Percentiles rank a stretch among this genome's conserved stretches.
Conservation (phyloP, 1,140 invertebrate species). For the Panagrolaimus sp. region DNA sequence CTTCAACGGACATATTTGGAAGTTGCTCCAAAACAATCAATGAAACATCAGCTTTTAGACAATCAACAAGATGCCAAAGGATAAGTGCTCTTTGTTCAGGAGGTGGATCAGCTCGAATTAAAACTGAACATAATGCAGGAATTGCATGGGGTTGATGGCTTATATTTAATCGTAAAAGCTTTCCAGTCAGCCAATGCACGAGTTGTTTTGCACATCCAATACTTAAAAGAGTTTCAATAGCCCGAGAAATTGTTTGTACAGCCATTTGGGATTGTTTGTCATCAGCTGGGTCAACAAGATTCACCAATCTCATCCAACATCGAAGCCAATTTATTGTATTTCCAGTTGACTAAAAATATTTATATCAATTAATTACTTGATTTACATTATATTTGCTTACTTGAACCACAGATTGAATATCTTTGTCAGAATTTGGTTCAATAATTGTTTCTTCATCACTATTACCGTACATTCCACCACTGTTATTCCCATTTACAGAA, state of each 20-base stretch:
- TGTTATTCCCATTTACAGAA: neutral
- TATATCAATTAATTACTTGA: neutral
- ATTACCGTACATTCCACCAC: too few relatives aligned
- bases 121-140: slow-evolving; percentile 39
- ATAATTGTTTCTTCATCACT: slow-evolving; percentile 5
- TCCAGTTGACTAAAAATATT: slow-evolving; percentile 37
- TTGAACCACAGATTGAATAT: slow-evolving; percentile 8
- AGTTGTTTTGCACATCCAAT: slow-evolving; percentile 44
- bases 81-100: slow-evolving; percentile 39
- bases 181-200: slow-evolving; percentile 45
- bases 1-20: slow-evolving; percentile 29
- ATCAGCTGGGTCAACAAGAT: slow-evolving; percentile 38
- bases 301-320: slow-evolving; percentile 45
- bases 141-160: slow-evolving; percentile 45
- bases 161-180: slow-evolving; percentile 33
- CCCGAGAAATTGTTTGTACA: slow-evolving; percentile 42
- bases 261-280: slow-evolving; percentile 27
- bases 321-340: slow-evolving; percentile 36
- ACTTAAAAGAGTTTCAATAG: slow-evolving; percentile 29
- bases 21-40: slow-evolving; percentile 41
- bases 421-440: neutral
- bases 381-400: neutral
- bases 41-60: slow-evolving; percentile 34
- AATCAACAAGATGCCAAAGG: slow-evolving; percentile 27
- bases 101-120: slow-evolving; percentile 41